These are phyloP conservation scores for Clarias magur DNA, from an alignment of 2,113 vertebrate genomes.

Conservation along the genomic window DNA sequence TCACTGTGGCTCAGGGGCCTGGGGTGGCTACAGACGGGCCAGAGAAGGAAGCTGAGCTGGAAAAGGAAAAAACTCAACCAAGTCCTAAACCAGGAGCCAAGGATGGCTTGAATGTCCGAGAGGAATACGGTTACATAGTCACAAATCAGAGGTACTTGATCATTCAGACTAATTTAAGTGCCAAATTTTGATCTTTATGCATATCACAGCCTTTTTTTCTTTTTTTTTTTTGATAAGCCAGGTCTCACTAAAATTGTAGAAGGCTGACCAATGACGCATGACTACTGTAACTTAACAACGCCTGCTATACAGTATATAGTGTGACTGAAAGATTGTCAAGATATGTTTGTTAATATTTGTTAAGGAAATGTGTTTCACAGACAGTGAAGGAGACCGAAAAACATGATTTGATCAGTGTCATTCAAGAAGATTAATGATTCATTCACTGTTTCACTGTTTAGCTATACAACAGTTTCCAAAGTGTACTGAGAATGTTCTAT, in stretches of 20 bases:
- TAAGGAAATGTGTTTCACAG: not conserved
- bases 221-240: not conserved
- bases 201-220: not conserved
- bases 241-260: not conserved
- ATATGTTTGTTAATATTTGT: not conserved
- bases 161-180: not conserved
- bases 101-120: conserved; percentile 59
- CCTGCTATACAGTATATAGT: not conserved
- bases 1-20: conserved; percentile 48
- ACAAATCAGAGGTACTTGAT: conserved; percentile 85
- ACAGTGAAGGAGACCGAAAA: not conserved
- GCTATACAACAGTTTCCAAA: not conserved
- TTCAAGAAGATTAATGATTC: not conserved
- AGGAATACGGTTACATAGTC: conserved; percentile 93
- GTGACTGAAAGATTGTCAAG: not conserved
- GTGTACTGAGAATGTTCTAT: conserved; percentile 17
- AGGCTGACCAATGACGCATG: not conserved
- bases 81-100: conserved; percentile 51
- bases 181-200: not conserved
- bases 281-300: not conserved
- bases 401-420: not conserved
- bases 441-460: conserved; percentile 4
- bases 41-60: conserved; percentile 41
- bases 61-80: conserved; percentile 44
- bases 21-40: conserved; percentile 28